Base-by-base conservation (phyloP, 2,797 vertebrate genomes). In the Morus bassanus region DNA sequence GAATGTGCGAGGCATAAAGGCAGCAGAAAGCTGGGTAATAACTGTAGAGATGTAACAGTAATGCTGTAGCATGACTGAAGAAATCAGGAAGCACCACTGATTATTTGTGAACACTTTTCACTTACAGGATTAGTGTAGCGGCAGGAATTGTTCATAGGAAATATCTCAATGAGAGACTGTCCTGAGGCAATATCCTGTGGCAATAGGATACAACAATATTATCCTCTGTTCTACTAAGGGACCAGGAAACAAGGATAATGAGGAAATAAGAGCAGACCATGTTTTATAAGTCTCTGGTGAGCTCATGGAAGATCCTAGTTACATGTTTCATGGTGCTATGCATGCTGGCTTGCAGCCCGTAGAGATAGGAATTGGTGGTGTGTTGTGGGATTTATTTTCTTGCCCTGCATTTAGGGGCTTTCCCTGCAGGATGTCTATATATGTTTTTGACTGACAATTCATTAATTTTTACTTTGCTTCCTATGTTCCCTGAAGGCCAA, bases 391-490 rank as follows among this genome's bases (percentile, higher is more conserved):
- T 85, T 95, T 79, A 54, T 89, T 91, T 96, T 76, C 68, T 72
- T 90, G 54, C 37, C 45, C 27, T 81, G 27, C 56, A 18, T 43
- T 82, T 87, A 28, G 13, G 63, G 74, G 28, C 63, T 85, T 95
- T 94, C 48, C 51, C 86, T 91, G 5, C 67, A 76, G 46, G 51
- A 73, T 51, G 19, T 41, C 70, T 69, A 14, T 90, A 21, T 73
- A n/a, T 94, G 61, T 76, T 91, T 39, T 76, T 78, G 56, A 69
- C 63, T 82, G 93, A 70, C 72, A 92, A 72, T 82, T 93, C 6
- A 14, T 91, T 92, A 73, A 67, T 89, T 94, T 95, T 96, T 51
- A 51, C 46, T 92, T 94, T 87, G 74, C 67, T 95, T 89, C 46
- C 45, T 79, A 1, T 59, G 31, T 76, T 91, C 70, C 86, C 84